Percentiles rank a stretch among this genome's conserved stretches.
phyloP scores from a whole-genome alignment of 2,888 invertebrate genomes.

The Fragum sueziense region DNA sequence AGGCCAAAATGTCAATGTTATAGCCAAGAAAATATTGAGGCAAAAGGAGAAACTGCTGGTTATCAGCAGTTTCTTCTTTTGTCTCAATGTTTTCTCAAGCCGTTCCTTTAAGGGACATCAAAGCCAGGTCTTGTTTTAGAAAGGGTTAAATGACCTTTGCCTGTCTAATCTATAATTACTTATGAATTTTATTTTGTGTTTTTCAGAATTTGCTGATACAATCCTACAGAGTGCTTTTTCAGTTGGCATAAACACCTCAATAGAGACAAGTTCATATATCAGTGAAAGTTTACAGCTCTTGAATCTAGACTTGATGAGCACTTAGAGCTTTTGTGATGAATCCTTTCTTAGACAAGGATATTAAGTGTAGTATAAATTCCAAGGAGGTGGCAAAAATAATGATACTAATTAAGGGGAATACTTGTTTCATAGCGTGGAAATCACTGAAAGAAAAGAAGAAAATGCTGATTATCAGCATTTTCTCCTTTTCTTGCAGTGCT shows the following conservation, averaged over 20 bases:
- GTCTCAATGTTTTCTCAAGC: too few species aligned
- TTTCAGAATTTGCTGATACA: slow-evolving; percentile 89
- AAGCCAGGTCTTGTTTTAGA: too few species aligned
- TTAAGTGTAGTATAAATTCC: neutral
- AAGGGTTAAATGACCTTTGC: too few species aligned
- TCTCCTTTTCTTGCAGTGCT: neutral
- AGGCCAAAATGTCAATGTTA: too few species aligned
- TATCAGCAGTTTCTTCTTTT: too few species aligned
- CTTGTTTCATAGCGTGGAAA: too few species aligned
- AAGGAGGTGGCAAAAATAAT: neutral
- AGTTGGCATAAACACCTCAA: slow-evolving; percentile 90
- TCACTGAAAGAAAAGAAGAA: too few species aligned
- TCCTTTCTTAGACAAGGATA: neutral
- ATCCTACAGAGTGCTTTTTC: slow-evolving; percentile 92
- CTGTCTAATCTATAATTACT: too few species aligned
- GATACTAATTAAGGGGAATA: neutral
- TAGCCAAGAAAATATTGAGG: too few species aligned
- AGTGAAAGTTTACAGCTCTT: slow-evolving; percentile 91
- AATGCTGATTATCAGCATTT: neutral
- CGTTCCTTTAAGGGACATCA: too few species aligned
- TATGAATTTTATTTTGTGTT: slow-evolving; percentile 6
- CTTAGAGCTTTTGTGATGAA: neutral
- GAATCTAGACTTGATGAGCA: slow-evolving; percentile 86
- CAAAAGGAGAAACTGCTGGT: too few species aligned
- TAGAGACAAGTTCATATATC: slow-evolving; percentile 90